Conservation (phyloP, 2,113 vertebrate species). For the Sturnira hondurensis region DNA sequence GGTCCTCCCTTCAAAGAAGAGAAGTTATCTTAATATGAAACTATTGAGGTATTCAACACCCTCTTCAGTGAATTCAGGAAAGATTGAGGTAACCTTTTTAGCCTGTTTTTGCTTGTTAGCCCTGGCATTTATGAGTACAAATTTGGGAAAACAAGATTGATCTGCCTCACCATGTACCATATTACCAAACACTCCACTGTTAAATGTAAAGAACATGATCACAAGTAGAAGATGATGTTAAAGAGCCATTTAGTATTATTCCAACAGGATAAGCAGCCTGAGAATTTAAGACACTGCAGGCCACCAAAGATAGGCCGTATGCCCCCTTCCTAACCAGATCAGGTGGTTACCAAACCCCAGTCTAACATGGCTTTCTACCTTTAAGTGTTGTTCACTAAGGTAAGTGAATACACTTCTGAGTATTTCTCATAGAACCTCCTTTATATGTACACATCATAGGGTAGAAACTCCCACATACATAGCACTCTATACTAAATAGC, state of each 20-base stretch:
- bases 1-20: background rate
- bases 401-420: background rate
- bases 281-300: background rate
- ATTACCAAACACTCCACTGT: background rate
- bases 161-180: background rate
- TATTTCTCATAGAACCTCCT: background rate
- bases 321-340: background rate
- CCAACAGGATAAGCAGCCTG: background rate
- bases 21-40: background rate
- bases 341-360: background rate
- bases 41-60: background rate
- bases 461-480: accelerated
- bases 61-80: background rate
- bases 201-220: background rate
- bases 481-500: background rate
- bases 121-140: background rate
- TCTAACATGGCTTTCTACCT: background rate
- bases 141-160: background rate
- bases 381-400: background rate
- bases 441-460: background rate
- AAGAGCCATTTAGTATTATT: background rate
- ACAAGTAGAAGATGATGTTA: background rate
- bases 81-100: background rate
- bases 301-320: background rate
- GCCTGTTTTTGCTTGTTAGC: background rate